Evolutionary conservation across 2,888 invertebrate species (phyloP), one percentile per base, ranked within the genome.

Genomic region (Pyrocoelia pectoralis): DNA sequence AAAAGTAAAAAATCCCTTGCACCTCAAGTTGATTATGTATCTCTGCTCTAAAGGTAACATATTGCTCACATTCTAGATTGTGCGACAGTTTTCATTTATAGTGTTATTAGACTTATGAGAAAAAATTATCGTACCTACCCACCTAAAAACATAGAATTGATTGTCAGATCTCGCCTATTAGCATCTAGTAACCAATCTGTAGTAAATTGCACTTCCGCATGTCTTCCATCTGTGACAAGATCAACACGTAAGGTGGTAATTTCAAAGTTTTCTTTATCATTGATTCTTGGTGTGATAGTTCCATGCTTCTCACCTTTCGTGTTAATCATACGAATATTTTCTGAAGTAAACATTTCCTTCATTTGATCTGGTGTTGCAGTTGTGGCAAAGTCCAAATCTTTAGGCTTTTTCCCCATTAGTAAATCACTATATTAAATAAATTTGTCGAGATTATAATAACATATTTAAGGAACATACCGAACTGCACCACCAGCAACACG

Each of bases 401-500:
- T 91, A 0, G 97, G 97, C 69, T 83, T 82, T 53, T 86, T 87
- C 2, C 88, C 87, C 87, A 91, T 87, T n/a, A 96, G 78, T 24
- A 95, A 83, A 80, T 95, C 95, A 68, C 94, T 87, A 70, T 1
- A 3, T 49, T 49, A 49, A 49, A 17, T 4, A 4, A 8, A 18
- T 17, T 12, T 12, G n/a, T 18, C 1, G 1, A 28, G 12, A 24
- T n/a, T 8, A 51, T 28, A 51, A 18, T 19, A 5, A 18, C 10
- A 24, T 5, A 18, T 15, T 33, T 6, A 29, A 52, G 17, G 38
- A 10, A 15, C 61, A 55, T 87, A 88, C 83, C 94, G 87, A 0
- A 99, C 98, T 13, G 98, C 97, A 3, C 99, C 99, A 48, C 99
- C 99, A 40, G 98, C 98, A 63, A 99, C 89, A 71, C 98, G 85